These are phyloP conservation scores for Parelbella ahira DNA, from an alignment of 2,888 invertebrate genomes.

Conservation along the genomic window DNA sequence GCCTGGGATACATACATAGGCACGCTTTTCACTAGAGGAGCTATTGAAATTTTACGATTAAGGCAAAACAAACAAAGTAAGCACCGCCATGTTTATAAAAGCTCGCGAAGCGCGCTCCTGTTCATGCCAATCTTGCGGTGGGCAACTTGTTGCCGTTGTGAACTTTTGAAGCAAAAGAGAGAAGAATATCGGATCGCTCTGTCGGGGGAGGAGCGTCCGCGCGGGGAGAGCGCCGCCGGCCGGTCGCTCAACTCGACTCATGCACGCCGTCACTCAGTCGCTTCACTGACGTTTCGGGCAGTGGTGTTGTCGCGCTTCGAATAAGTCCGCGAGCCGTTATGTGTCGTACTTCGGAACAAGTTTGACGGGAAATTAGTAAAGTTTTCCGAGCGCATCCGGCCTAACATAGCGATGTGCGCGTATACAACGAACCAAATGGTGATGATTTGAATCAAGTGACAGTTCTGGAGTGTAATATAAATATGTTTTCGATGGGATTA, in stretches of 20 bases:
- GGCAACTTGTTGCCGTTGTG: conserved; percentile 79
- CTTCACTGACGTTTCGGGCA: conserved; percentile 52
- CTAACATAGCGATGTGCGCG: conserved; percentile 71
- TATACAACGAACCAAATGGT: conserved; percentile 59
- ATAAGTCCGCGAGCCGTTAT: conserved; percentile 65
- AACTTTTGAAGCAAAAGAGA: conserved; percentile 66
- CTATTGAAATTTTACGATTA: conserved; percentile 72
- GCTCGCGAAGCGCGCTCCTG: conserved; percentile 77
- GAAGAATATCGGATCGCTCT: conserved; percentile 52
- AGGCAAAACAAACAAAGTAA: conserved; percentile 75
- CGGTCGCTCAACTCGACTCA: conserved; percentile 69
- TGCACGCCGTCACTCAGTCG: conserved; percentile 64
- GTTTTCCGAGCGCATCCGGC: conserved; percentile 70
- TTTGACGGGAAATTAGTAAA: conserved; percentile 78
- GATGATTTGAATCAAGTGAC: conserved; percentile 73
- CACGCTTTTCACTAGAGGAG: conserved; percentile 46
- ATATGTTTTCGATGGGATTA: conserved; percentile 73
- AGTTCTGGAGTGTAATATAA: conserved; percentile 71
- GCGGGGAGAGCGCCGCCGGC: conserved; percentile 67
- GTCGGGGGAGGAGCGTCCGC: conserved; percentile 72
- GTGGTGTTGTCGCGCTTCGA: conserved; percentile 44
- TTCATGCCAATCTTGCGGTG: conserved; percentile 78
- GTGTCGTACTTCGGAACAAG: conserved; percentile 76
- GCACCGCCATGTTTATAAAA: conserved; percentile 78
- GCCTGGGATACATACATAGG: conserved; percentile 33